A percentile compares a stretch with the other conserved stretches of the same genome.
Conservation (phyloP, 2,113 vertebrate species). For the Catharus bicknelli region DNA sequence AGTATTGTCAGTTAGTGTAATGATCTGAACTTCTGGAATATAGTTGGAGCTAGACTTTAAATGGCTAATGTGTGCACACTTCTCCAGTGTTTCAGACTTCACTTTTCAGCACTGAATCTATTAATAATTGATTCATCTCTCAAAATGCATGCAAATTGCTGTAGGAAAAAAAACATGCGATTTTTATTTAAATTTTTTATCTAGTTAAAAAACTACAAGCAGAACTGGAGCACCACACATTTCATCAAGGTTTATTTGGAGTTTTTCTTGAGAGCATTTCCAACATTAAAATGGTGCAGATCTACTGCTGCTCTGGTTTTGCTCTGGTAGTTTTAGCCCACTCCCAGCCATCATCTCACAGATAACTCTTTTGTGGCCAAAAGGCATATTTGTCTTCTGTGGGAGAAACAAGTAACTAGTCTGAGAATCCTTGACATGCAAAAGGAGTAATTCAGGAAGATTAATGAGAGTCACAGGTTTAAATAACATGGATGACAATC, state of each 20-base stretch:
- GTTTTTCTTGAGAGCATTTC: not conserved
- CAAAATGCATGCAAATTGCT: not conserved
- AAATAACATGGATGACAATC: not conserved
- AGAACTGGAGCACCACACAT: not conserved
- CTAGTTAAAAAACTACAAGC: not conserved
- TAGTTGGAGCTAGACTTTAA: not conserved
- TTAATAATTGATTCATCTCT: not conserved
- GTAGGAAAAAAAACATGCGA: rapidly evolving
- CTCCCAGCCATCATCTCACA: not conserved
- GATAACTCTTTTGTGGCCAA: not conserved
- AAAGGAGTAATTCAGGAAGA: not conserved
- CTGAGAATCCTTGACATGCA: not conserved
- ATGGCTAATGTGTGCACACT: not conserved
- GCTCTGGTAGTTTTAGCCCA: not conserved
- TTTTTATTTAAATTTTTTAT: not conserved
- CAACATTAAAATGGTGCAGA: not conserved
- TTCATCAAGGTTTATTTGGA: not conserved
- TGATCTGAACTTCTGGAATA: not conserved
- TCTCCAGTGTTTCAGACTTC: not conserved
- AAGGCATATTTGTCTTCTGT: rapidly evolving
- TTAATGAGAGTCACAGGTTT: not conserved
- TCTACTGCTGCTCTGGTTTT: not conserved
- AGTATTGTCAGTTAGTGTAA: not conserved
- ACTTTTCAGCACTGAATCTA: not conserved
- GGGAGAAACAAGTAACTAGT: not conserved